Evolutionary conservation across 2,888 invertebrate species (phyloP), one percentile per base, ranked within the genome.

Genomic region (Macrosiphum euphorbiae): DNA sequence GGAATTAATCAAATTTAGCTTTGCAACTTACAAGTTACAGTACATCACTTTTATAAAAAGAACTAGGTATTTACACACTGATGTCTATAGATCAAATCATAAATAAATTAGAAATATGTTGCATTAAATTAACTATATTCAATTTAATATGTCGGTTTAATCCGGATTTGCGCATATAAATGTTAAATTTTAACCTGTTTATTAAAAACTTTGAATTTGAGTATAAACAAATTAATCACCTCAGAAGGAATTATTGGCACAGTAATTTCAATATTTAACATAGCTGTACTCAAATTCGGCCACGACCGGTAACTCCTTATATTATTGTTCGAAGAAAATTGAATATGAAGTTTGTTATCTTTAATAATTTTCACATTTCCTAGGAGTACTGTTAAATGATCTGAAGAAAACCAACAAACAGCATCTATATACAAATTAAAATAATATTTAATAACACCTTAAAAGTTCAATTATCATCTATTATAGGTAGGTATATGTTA

Each of bases 391-490:
- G 89, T 94, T 67, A 94, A 94, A 90, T 94, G 85, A 90, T 61
- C 90, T 26, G 90, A 28, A 2, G 93, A 61, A n/a, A 94, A 94
- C 93, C 93, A 94, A 90, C 93, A 94, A 86, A 94, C 61, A 28
- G 93, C 93, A n/a, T 90, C 93, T 94, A 24, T 94, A 24, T 10
- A 67, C 20, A 88, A 24, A 78, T 20, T n/a, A 10, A 58, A 85
- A 92, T 87, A 26, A 28, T 44, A 58, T 58, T 58, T 44, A 44
- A 28, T 88, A 88, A n/a, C 55, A 50, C 11, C 0, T n/a, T 35
- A 28, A 41, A 26, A 86, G 24, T 52, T 52, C 26, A 52, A 52
- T 35, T 90, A 5, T 78, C 8, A 24, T 78, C 0, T n/a, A 67
- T 41, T 8, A n/a, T 47, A n/a, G n/a, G n/a, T n/a, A n/a, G n/a